These are phyloP conservation scores for Sturnus vulgaris DNA, from an alignment of 2,113 vertebrate genomes.

Conservation along the genomic window DNA sequence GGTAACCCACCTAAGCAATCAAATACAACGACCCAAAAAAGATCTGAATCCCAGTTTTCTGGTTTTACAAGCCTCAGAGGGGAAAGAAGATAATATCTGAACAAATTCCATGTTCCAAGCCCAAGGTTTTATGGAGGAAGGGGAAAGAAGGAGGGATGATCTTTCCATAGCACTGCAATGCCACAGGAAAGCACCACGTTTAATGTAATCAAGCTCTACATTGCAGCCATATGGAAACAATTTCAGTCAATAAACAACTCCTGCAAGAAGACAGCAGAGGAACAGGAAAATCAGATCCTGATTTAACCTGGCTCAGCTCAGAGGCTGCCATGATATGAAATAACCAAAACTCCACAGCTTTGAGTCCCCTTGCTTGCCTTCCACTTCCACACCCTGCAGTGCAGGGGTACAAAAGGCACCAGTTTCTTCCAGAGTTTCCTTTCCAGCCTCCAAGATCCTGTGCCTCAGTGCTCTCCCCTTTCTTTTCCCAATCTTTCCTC, in stretches of 20 bases:
- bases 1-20: neutral
- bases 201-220: slow-evolving; percentile 68
- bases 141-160: neutral
- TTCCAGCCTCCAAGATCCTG: neutral
- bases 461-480: neutral
- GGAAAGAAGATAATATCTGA: neutral
- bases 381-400: neutral
- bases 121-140: neutral
- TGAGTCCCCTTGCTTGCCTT: neutral
- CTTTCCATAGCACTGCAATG: neutral
- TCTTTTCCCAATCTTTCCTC: neutral
- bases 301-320: slow-evolving; percentile 3
- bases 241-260: slow-evolving; percentile 65
- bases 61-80: neutral
- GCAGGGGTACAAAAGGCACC: neutral
- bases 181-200: slow-evolving; percentile 52
- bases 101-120: neutral
- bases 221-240: slow-evolving; percentile 67
- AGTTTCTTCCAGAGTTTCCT: neutral
- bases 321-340: neutral
- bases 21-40: neutral
- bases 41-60: neutral
- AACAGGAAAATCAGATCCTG: slow-evolving; percentile 25
- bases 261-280: slow-evolving; percentile 26
- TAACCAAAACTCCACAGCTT: neutral